Evolutionary conservation across 35 echinoderm and acorn worm species (phyloP), one percentile per base, ranked within the genome.

Genomic region (Chiridota heheva): DNA sequence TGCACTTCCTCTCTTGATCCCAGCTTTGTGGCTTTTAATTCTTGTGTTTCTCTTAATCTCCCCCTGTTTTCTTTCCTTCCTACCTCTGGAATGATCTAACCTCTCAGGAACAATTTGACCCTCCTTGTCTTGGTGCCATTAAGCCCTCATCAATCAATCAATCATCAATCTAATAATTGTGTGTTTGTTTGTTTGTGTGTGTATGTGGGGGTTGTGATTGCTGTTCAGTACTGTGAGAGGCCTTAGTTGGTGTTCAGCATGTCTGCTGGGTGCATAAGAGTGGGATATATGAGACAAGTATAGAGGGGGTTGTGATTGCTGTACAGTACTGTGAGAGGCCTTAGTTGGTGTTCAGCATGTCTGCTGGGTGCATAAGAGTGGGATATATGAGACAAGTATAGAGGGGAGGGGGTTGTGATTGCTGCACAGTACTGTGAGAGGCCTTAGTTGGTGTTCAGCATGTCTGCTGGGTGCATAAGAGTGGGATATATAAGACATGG

Each of bases 211-310:
- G n/a, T n/a, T 57, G 94, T 97, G 2, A 60, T 78, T 10, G 44
- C 82, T 48, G 94, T 97, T 5, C 77, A 83, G 36, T 97, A 91
- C 58, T 84, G 84, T 72, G 84, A 87, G 71, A 77, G 41, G 30
- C 71, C 88, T 2, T 37, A 79, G 15, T 60, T 97, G 31, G 88
- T 97, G 22, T 97, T 97, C 56, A 91, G 84, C 81, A 89, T 97
- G 0, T 97, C 94, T 40, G 91, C 94, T 24, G 89, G 84, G 1
- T 97, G 88, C 37, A 87, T 97, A 51, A 64, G 88, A 48, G 2
- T 97, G 94, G 94, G 94, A 97, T 58, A 91, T 97, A 32, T 66
- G 94, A 34, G 84, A 97, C 69, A 73, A 78, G 12, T 40, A 58
- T 32, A 91, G 87, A 77, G 91, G 88, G 5, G n/a, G n/a, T n/a